Percentiles rank a stretch among this genome's conserved stretches.
Conservation (phyloP, 2,797 vertebrate species). For the Mycteria americana region DNA sequence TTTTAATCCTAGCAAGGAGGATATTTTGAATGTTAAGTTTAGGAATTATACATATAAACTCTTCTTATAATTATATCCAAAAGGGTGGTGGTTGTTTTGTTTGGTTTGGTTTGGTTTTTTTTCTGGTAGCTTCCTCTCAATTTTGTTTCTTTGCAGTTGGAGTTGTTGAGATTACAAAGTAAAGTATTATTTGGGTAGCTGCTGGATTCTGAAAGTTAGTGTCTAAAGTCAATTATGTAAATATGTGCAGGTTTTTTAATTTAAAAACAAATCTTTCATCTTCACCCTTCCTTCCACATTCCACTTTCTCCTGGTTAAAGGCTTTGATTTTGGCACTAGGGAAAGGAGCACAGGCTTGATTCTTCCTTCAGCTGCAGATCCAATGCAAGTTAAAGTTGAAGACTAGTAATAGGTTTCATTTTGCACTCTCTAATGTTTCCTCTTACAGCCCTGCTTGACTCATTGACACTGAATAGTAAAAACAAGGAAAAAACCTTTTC, state of each 20-base stretch:
- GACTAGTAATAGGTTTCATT: neutral
- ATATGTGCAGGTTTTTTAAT: neutral
- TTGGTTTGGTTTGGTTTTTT: too few species aligned
- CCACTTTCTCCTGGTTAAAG: neutral
- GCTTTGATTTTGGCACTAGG: neutral
- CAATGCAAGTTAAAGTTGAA: neutral
- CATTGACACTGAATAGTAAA: neutral
- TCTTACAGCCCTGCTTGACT: neutral
- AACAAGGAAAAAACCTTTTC: neutral
- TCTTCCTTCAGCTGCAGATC: neutral
- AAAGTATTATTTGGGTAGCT: neutral
- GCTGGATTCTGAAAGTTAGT: neutral
- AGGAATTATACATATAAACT: neutral
- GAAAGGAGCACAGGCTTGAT: neutral
- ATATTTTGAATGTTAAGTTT: neutral
- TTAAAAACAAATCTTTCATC: neutral
- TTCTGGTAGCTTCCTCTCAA: neutral
- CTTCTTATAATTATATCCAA: accelerated
- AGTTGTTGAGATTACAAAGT: neutral
- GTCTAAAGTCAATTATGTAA: neutral
- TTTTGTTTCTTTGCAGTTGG: neutral
- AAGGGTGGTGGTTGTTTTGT: neutral
- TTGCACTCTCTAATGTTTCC: neutral
- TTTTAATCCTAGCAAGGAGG: neutral
- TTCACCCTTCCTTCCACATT: neutral